Evolutionary conservation across 2,888 invertebrate genomes (phyloP).

Genomic region (Drosophila nr. perissopoda): DNA sequence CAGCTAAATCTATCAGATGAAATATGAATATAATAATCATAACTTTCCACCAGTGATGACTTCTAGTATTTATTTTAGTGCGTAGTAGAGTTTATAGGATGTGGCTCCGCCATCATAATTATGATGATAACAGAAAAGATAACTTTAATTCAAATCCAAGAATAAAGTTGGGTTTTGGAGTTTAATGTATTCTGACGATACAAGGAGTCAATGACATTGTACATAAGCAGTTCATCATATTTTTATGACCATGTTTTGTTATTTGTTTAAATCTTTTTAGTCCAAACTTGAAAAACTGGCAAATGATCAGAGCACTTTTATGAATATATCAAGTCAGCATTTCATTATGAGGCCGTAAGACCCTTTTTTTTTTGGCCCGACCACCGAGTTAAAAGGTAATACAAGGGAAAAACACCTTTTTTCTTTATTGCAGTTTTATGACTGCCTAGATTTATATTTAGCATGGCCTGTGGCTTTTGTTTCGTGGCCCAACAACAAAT

Average conservation of each 20-base stretch:
- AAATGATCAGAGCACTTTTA: conserved; percentile 7
- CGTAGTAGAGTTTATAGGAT: no score
- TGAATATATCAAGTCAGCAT: conserved; percentile 17
- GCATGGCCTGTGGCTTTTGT: conserved; percentile 55
- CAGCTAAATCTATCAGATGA: neutral
- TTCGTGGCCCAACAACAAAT: conserved; percentile 57
- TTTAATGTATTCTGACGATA: neutral
- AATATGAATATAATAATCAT: neutral
- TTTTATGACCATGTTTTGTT: neutral
- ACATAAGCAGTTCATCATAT: neutral
- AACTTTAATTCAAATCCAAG: neutral
- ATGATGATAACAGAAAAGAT: no score
- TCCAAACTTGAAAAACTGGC: conserved; percentile 19
- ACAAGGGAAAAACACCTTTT: conserved; percentile 41
- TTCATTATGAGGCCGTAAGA: conserved; percentile 20
- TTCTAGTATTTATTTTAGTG: no score
- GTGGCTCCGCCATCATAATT: no score
- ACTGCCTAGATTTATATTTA: conserved; percentile 64
- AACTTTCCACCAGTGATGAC: neutral
- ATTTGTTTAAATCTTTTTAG: conserved; percentile 8
- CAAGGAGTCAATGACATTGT: neutral
- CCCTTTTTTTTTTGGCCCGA: conserved; percentile 1
- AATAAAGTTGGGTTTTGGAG: neutral
- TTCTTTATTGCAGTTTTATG: conserved; percentile 73
- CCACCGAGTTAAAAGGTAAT: conserved; percentile 12